A percentile compares a stretch with the other conserved stretches of the same genome.
These are phyloP conservation scores for Lapara coniferarum DNA, from an alignment of 2,888 invertebrate species.

Conservation along the genomic window DNA sequence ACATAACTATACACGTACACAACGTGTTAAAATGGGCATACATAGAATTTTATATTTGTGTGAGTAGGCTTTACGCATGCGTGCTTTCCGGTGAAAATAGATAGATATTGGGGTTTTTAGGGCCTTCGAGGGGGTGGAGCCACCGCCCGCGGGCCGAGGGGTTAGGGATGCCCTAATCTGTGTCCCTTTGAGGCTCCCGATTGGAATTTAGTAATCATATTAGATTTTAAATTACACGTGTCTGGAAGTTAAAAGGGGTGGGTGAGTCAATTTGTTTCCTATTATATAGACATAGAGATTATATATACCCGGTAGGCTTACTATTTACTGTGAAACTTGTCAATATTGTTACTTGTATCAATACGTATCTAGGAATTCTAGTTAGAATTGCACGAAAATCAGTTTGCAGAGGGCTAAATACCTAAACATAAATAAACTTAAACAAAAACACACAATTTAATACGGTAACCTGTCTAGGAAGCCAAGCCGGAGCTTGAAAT, in stretches of 20 bases:
- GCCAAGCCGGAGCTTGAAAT: too few relatives aligned
- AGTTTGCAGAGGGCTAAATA: too few relatives aligned
- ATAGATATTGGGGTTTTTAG: conserved; percentile 81
- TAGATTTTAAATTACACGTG: conserved; percentile 83
- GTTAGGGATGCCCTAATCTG: conserved; percentile 75
- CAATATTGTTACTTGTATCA: too few relatives aligned
- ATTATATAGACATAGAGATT: conserved; percentile 62
- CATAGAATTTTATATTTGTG: conserved; percentile 61
- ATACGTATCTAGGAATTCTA: too few relatives aligned
- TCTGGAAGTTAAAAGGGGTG: conserved; percentile 68
- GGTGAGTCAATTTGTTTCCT: conserved; percentile 70
- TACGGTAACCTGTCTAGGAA: too few relatives aligned
- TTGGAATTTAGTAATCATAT: conserved; percentile 84
- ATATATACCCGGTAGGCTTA: neutral
- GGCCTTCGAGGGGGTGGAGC: conserved; percentile 58
- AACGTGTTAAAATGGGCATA: conserved; percentile 60
- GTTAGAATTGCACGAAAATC: too few relatives aligned
- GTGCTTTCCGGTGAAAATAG: conserved; percentile 76
- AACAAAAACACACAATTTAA: too few relatives aligned
- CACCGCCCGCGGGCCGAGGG: conserved; percentile 38
- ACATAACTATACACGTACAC: conserved; percentile 25
- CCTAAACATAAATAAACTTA: too few relatives aligned
- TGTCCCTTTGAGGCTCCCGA: conserved; percentile 80
- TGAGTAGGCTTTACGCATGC: conserved; percentile 81
- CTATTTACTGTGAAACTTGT: neutral